Evolutionary conservation across 2,797 vertebrate species (phyloP).

Genomic region (Nannoperca australis): DNA sequence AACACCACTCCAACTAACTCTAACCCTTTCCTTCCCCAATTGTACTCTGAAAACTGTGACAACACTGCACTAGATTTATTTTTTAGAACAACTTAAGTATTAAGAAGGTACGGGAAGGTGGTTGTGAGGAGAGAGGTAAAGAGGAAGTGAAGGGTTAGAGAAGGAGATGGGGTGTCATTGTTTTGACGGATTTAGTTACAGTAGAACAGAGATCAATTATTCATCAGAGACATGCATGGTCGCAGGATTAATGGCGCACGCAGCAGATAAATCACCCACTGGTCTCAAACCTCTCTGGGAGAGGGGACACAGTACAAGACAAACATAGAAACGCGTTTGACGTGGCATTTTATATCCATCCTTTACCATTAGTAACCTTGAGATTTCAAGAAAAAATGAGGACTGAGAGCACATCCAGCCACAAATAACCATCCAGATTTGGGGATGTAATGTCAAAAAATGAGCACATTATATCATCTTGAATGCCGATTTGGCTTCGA

Average conservation of each 20-base stretch:
- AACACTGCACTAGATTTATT: constrained; percentile 18
- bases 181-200: constrained; percentile 89
- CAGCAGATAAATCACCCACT: constrained; percentile 84
- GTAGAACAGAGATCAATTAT: constrained; percentile 87
- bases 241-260: constrained; percentile 86
- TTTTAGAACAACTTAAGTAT: constrained; percentile 31
- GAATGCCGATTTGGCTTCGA: constrained; percentile 78
- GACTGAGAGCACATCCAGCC: constrained; percentile 61
- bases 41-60: constrained; percentile 18
- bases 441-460: constrained; percentile 77
- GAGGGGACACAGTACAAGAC: constrained; percentile 77
- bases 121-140: constrained; percentile 40
- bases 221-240: constrained; percentile 84
- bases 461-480: constrained; percentile 82
- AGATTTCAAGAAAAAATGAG: constrained; percentile 69
- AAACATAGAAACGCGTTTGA: constrained; percentile 78
- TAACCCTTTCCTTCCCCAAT: constrained; percentile 1
- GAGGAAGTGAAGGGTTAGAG: constrained; percentile 55
- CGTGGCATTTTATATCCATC: constrained; percentile 76
- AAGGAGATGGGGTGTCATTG: constrained; percentile 74
- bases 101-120: constrained; percentile 15
- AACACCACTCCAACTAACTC: constrained; percentile 36
- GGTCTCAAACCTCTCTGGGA: constrained; percentile 78
- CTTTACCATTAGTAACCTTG: constrained; percentile 84
- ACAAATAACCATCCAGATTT: constrained; percentile 82